Base-by-base conservation (phyloP, 2,113 vertebrate genomes). In the Pandion haliaetus region DNA sequence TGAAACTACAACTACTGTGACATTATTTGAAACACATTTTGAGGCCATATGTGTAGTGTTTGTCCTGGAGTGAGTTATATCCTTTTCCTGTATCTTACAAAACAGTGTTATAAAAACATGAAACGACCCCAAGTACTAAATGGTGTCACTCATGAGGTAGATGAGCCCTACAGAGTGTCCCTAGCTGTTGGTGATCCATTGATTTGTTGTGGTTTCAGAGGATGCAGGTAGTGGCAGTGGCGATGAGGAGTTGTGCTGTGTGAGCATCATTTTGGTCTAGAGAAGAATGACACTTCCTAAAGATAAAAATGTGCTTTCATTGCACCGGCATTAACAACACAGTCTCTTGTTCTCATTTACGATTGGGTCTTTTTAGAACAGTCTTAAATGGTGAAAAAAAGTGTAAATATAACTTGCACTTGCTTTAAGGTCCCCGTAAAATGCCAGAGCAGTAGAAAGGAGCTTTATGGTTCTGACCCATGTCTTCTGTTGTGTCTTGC, bases 1-100 rank as follows among this genome's bases (percentile, higher is more conserved):
- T 81, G 76, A 86, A 97, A 78, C 44, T 89, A 1, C 32, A 84
- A 88, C 65, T 86, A 79, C 69, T 52, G 52, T 63, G 83, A 61
- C 54, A 49, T 91, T 88, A 95, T 91, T 84, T 93, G 83, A 94
- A 96, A 72, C 81, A 91, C 5, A 2, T 93, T 95, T 94, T 59
- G 86, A 90, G 83, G 72, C 88, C 91, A 40, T 69, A 49, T 76
- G 61, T 45, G 92, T 79, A 50, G 76, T 85, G 72, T 91, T 92
- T 97, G 57, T 82, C 84, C 84, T 89, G 83, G 61, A 81, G n/a
- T n/a, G 66, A 81, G 73, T 49, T 95, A 76, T 70, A 82, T 90
- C 26, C 34, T 83, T 83, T 90, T 93, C 79, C 90, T 90, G 57
- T 71, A 13, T 65, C 61, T 91, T 96, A 71, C 55, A 67, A 88